These are phyloP conservation scores for Phalacrocorax pelagicus DNA, from an alignment of 2,113 vertebrate genomes.

Conservation along the genomic window DNA sequence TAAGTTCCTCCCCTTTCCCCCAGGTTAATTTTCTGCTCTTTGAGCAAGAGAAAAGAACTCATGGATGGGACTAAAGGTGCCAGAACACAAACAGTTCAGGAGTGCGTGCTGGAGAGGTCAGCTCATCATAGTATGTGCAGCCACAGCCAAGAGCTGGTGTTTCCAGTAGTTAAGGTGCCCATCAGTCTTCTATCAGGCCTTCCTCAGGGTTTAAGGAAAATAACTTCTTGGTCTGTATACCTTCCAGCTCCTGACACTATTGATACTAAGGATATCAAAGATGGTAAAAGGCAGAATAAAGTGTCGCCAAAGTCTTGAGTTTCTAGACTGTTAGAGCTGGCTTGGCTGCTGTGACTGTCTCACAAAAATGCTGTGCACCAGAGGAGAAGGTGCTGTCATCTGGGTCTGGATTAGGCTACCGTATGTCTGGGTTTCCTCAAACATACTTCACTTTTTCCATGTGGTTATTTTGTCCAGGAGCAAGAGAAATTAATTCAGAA, in stretches of 20 bases:
- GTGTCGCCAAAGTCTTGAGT: neutral
- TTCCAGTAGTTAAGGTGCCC: neutral
- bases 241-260: neutral
- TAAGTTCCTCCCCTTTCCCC: rapidly evolving
- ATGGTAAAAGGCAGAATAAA: neutral
- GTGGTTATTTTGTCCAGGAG: neutral
- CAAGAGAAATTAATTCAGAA: neutral
- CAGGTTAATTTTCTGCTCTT: neutral
- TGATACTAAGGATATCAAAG: neutral
- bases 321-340: neutral
- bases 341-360: neutral
- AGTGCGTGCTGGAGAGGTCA: neutral
- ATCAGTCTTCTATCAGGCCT: neutral
- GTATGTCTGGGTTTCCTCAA: neutral
- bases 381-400: neutral
- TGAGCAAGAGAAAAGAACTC: neutral
- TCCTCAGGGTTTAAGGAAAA: neutral
- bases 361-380: neutral
- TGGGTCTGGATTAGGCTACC: neutral
- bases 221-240: neutral
- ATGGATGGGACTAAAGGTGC: neutral
- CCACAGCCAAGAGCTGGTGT: neutral
- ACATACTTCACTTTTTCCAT: neutral
- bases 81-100: neutral
- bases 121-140: neutral